Percentiles rank a stretch among this genome's conserved stretches.
phyloP scores from a whole-genome alignment of 2,888 invertebrate genomes.

The Colostygia pectinataria region DNA sequence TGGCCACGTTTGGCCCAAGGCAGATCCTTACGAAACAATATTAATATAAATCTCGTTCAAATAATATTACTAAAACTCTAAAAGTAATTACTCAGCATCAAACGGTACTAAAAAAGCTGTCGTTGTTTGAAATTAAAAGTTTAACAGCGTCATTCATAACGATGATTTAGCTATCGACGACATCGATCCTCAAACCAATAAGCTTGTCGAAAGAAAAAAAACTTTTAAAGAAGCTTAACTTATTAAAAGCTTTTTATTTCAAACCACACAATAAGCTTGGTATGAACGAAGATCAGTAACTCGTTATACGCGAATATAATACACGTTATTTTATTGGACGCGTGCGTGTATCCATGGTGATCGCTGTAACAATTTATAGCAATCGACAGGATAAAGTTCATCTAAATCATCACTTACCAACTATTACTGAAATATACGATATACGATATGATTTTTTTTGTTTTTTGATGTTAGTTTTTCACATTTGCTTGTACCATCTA shows the following conservation, averaged over 20 bases:
- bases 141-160: neutral
- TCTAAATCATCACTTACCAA: slow-evolving; percentile 5
- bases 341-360: neutral
- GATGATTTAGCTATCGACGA: neutral
- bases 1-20: too few species aligned
- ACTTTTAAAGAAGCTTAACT: neutral
- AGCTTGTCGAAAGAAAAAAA: neutral
- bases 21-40: too few species aligned
- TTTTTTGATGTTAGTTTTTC: slow-evolving; percentile 34
- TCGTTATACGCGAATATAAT: neutral
- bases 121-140: slow-evolving; percentile 11
- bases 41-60: too few species aligned
- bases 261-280: slow-evolving; percentile 6
- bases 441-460: slow-evolving; percentile 14
- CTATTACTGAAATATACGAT: slow-evolving; percentile 4
- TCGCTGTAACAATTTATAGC: too few species aligned
- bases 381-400: slow-evolving; percentile 1
- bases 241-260: slow-evolving; percentile 6
- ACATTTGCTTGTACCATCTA: slow-evolving; percentile 44
- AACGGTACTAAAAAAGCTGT: neutral
- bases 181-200: neutral
- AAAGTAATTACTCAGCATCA: neutral
- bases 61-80: too few species aligned
- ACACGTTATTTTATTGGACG: neutral
- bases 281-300: neutral